phyloP scores from a whole-genome alignment of 2,797 vertebrate species.

The Rhodeus uyekii region DNA sequence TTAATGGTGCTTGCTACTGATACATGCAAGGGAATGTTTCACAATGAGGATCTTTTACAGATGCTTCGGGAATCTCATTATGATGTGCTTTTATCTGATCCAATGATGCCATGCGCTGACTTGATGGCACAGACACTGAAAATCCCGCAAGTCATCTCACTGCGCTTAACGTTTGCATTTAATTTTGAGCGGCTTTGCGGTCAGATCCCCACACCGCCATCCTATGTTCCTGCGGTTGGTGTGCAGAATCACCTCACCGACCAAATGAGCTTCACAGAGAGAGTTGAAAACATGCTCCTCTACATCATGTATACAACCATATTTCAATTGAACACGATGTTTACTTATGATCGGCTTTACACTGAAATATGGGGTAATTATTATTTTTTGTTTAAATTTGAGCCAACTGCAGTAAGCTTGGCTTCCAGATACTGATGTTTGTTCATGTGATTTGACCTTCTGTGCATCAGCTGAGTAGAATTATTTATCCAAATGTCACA shows the following conservation, averaged over 20 bases:
- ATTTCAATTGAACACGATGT: neutral
- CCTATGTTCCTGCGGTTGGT: slow-evolving; percentile 71
- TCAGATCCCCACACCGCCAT: slow-evolving; percentile 74
- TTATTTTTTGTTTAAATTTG: neutral
- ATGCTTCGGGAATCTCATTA: slow-evolving; percentile 49
- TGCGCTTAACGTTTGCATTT: slow-evolving; percentile 74
- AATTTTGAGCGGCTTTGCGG: slow-evolving; percentile 76
- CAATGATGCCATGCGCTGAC: slow-evolving; percentile 50
- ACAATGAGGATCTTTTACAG: slow-evolving; percentile 38
- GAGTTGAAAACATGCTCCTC: slow-evolving; percentile 73
- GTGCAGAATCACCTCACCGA: slow-evolving; percentile 74
- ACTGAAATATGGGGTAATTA: neutral
- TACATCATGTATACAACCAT: slow-evolving; percentile 53
- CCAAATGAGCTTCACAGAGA: slow-evolving; percentile 74
- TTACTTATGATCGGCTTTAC: slow-evolving; percentile 62
- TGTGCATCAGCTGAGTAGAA: neutral
- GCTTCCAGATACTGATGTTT: neutral
- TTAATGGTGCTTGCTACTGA: neutral
- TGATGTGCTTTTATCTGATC: slow-evolving; percentile 60
- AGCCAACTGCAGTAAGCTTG: neutral
- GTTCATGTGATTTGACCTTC: too few relatives aligned
- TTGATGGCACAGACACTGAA: slow-evolving; percentile 63
- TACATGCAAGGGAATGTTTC: slow-evolving; percentile 50
- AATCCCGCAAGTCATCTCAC: slow-evolving; percentile 73
- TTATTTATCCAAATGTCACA: slow-evolving; percentile 47